A percentile compares a stretch with the other conserved stretches of the same genome.
Evolutionary conservation across 2,888 invertebrate genomes (phyloP).

Genomic region (Enchytraeus crypticus): DNA sequence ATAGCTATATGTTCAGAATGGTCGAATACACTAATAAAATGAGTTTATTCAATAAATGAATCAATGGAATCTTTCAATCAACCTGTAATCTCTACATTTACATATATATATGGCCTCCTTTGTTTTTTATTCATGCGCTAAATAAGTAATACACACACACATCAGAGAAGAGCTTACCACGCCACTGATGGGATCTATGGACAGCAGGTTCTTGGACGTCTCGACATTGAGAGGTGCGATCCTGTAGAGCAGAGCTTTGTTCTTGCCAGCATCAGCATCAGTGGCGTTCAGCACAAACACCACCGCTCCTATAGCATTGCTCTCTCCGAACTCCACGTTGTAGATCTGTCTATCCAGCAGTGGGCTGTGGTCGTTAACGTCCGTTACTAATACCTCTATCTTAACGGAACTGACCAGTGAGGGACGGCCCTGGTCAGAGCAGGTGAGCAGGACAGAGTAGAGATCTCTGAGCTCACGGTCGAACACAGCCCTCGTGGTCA

Average conservation of each 20-base stretch:
- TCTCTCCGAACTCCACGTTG: slow-evolving; percentile 15
- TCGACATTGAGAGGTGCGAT: slow-evolving; percentile 13
- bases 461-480: slow-evolving; percentile 1
- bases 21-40: no score
- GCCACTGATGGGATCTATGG: no score
- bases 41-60: no score
- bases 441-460: slow-evolving; percentile 5
- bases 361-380: slow-evolving; percentile 20
- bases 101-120: no score
- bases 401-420: slow-evolving; percentile 9
- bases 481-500: slow-evolving; percentile 14
- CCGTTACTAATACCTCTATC: slow-evolving; percentile 13
- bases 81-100: no score
- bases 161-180: no score
- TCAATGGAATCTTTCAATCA: no score
- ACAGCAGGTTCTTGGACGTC: no score
- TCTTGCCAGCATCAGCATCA: slow-evolving; percentile 30
- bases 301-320: slow-evolving; percentile 9
- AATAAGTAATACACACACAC: no score
- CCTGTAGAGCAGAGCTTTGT: slow-evolving; percentile 33
- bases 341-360: slow-evolving; percentile 10
- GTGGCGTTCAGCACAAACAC: slow-evolving; percentile 13
- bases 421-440: slow-evolving; percentile 12
- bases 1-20: no score
- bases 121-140: no score